Conservation (phyloP, 2,797 vertebrate genomes). For the Crotalus adamanteus region DNA sequence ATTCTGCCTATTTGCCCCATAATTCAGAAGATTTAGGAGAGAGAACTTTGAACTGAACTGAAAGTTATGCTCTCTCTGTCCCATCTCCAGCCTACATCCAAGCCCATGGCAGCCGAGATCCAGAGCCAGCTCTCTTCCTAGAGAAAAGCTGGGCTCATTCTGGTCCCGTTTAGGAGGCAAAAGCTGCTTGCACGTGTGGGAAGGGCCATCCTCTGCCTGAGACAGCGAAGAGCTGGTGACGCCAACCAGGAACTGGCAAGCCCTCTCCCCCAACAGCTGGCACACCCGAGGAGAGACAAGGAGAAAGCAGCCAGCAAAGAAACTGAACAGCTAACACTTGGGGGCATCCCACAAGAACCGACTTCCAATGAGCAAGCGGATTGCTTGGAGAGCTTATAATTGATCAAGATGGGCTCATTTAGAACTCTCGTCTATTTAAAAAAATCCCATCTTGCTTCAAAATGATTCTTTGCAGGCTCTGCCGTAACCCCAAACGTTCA, state of each 20-base stretch:
- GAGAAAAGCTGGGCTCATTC: neutral
- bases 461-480: neutral
- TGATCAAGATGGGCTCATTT: conserved; percentile 1
- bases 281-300: neutral
- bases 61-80: neutral
- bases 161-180: neutral
- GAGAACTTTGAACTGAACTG: neutral
- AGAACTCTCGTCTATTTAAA: neutral
- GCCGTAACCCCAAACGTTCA: neutral
- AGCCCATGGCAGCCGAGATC: neutral
- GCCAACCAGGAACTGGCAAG: neutral
- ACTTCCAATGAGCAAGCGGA: neutral
- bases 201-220: neutral
- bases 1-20: neutral
- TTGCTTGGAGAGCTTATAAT: neutral
- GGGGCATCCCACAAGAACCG: neutral
- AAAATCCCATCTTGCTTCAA: neutral
- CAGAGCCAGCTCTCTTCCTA: neutral
- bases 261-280: neutral
- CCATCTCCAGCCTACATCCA: neutral
- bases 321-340: accelerated
- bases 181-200: neutral
- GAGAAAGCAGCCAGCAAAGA: neutral
- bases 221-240: neutral
- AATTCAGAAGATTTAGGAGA: neutral